Percentiles rank a stretch among this genome's conserved stretches.
Evolutionary conservation across 2,797 vertebrate genomes (phyloP).

Genomic region (Coregonus suidteri): DNA sequence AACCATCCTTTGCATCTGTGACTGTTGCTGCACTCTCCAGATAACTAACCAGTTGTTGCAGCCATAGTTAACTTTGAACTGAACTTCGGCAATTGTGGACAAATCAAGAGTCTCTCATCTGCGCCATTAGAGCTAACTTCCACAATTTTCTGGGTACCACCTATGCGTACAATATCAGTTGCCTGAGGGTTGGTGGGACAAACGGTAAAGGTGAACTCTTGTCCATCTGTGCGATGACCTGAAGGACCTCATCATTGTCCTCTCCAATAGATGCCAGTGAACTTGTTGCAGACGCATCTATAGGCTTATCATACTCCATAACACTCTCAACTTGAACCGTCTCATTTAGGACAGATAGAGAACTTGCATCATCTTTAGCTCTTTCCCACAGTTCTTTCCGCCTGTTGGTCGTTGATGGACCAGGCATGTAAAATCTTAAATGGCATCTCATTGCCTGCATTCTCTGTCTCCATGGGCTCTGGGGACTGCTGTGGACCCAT

Average conservation of each 20-base stretch:
- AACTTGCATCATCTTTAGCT: neutral
- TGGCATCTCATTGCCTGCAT: neutral
- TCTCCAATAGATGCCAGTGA: neutral
- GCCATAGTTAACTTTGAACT: slow-evolving; percentile 31
- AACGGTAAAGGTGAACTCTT: neutral
- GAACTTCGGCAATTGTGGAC: slow-evolving; percentile 10
- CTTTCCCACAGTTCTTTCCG: neutral
- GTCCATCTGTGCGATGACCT: neutral
- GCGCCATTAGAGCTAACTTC: neutral
- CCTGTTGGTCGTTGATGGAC: neutral
- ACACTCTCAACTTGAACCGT: neutral
- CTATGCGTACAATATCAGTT: neutral
- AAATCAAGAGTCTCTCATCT: neutral
- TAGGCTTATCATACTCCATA: neutral
- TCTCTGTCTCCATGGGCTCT: neutral
- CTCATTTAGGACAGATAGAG: neutral
- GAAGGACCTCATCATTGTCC: neutral
- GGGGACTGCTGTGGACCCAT: neutral
- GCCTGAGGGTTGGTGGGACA: neutral
- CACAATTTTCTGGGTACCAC: neutral
- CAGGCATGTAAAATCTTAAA: neutral
- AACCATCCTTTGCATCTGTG: slow-evolving; percentile 18
- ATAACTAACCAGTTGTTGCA: slow-evolving; percentile 32
- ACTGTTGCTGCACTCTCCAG: slow-evolving; percentile 16
- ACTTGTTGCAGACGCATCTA: neutral